These are phyloP conservation scores for Lepidotrigona ventralis DNA, from an alignment of 1,140 invertebrate species.

Conservation along the genomic window DNA sequence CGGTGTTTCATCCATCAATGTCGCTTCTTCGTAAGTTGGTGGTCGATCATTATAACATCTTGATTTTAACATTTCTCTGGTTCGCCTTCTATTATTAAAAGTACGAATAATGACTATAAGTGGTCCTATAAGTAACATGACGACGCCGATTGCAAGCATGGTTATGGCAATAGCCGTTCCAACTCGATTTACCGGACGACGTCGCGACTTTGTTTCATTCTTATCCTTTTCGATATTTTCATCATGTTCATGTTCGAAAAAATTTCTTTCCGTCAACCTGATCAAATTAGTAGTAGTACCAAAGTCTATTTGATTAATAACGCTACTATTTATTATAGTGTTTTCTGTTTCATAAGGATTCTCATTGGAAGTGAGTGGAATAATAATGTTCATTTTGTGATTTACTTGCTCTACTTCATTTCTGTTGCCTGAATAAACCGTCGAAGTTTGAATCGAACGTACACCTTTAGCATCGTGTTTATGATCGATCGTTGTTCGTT, in stretches of 20 bases:
- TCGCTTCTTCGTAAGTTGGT: conserved; percentile 69
- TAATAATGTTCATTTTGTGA: neutral
- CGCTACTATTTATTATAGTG: neutral
- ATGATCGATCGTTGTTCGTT: neutral
- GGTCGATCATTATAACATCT: conserved; percentile 59
- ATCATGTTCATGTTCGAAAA: neutral
- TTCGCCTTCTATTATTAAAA: conserved; percentile 63
- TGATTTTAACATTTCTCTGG: conserved; percentile 54
- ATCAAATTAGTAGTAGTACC: neutral
- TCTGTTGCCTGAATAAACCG: neutral
- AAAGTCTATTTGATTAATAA: neutral
- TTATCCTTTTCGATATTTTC: conserved; percentile 1
- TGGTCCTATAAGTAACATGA: conserved; percentile 69
- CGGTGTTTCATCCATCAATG: conserved; percentile 66
- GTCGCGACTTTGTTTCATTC: conserved; percentile 41
- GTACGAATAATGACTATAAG: conserved; percentile 64
- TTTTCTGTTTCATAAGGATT: neutral
- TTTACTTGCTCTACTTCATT: conserved; percentile 3
- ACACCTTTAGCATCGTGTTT: conserved; percentile 12
- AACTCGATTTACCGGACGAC: conserved; percentile 52
- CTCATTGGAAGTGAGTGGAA: neutral
- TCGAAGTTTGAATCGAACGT: neutral
- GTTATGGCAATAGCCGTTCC: conserved; percentile 64
- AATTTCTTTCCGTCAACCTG: neutral
- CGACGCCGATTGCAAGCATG: conserved; percentile 66